Base-by-base conservation (phyloP, 2,888 invertebrate species). In the Ophion ellenae region DNA sequence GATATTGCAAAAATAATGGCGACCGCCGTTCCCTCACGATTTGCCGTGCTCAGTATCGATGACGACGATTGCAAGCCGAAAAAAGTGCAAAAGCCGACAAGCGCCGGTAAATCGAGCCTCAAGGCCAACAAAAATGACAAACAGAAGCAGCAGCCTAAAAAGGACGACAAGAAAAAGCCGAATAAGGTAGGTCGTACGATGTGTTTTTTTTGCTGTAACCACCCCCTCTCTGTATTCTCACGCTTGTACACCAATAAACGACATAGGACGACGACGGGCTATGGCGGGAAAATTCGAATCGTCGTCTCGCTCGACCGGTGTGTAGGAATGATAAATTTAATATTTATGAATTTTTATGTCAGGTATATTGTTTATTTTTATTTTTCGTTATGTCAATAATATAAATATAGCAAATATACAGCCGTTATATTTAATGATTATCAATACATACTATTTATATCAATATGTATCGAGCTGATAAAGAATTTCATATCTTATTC, bases 11-110 rank as follows among this genome's bases (percentile, higher is more conserved):
- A 71, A 76, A 92, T 90, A 93, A 96, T 96, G 96, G 96, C 96
- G 94, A 95, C 96, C 91, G 95, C 96, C 63, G 95, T 96, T 78
- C 96, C 96, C 87, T 97, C 97, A 36, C 95, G 97, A 90, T 97
- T 97, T 94, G 96, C 97, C 84, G 96, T 97, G 87, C 95, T 97
- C 76, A 96, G 96, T 94, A 95, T 97, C 81, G 97, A 97, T 90
- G 97, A 97, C 90, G 97, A 97, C 88, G 97, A 97, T 87, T 95
- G 94, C 86, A 94, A 94, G 61, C 90, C 92, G 90, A 89, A 94
- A 90, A 95, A 95, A 87, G 89, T 93, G 17, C 95, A 95, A 91
- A 95, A 82, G 90, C 87, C 91, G 86, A 82, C 88, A 59, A 85
- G 86, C n/a, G 69, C 86, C 45, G 84, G 69, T 17, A 92, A 92